Base-by-base conservation (phyloP, 2,113 vertebrate species). In the Lethenteron camtschaticum region DNA sequence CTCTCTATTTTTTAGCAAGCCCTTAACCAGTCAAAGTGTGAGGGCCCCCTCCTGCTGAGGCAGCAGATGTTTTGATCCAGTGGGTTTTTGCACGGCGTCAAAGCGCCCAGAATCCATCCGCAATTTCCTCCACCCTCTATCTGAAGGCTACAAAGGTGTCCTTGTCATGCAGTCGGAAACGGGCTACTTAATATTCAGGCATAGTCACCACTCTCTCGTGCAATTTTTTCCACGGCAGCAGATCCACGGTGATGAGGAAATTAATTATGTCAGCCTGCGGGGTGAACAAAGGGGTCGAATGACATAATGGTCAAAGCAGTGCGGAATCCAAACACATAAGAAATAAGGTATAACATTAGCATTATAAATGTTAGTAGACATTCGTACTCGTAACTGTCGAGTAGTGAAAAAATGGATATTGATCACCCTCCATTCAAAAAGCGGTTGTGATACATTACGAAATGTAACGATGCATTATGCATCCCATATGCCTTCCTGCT, bases 181-280 rank as follows among this genome's bases (percentile, higher is more conserved):
- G 24, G 63, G 10, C 63, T 66, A 24, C 63, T 66, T 66, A 66
- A 66, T 66, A 66, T 66, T 66, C 63, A 66, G n/a, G 63, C n/a
- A 24, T n/a, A 66, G 63, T 24, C 63, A 24, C 63, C 63, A 66
- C 63, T 66, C 24, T 66, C 63, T 24, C n/a, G 63, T n/a, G 63
- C 63, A 66, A 66, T 66, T 66, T 41, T 66, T 66, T 66, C 63
- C 63, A 24, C 63, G 63, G 10, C 63, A 24, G 63, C 24, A 66
- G 63, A 66, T 66, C 24, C 63, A 24, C n/a, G 10, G 63, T 24
- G 63, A 66, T 66, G 63, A 66, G 63, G 63, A 66, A 66, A 66
- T 66, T 66, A 66, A 66, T 66, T n/a, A 24, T 66, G 63, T 66
- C 63, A 24, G n/a, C 24, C 63, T 66, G 63, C 10, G 63, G 63